Evolutionary conservation across 2,888 invertebrate species (phyloP), one percentile per base, ranked within the genome.

Genomic region (Trichopoda pennipes): DNA sequence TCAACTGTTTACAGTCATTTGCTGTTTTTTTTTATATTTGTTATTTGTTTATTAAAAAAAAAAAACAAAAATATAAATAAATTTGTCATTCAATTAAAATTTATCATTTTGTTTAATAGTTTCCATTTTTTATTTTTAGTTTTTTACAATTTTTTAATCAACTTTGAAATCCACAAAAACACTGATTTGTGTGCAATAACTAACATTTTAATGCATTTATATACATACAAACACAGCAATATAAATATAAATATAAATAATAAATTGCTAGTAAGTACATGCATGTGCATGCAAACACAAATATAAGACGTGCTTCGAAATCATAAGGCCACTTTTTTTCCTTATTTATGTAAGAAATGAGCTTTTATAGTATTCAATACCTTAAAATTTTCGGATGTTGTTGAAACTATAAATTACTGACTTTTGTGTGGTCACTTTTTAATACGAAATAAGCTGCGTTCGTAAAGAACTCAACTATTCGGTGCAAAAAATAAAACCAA

Each of bases 121-220:
- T 69, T 51, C 17, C 51, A 38, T 28, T 51, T 58, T 51, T 66
- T 35, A 23, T 49, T 68, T 49, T 68, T 28, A 53, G 8, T 51
- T 61, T 19, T 53, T 42, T 60, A 42, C 42, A n/a, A n/a, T 44
- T 47, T 55, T 63, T 44, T 32, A 72, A 53, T 14, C 28, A 17
- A 63, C 42, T 61, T 38, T 51, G 6, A 70, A 70, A 70, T 28
- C 44, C 63, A 74, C 56, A 76, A 74, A 68, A 61, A 75, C 42
- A 64, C 63, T 80, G 69, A 80, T 70, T 75, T 70, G 80, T 69
- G 69, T 79, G 79, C 72, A 79, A 79, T 73, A 68, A 73, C 60
- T 55, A 38, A 75, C 32, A 69, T 53, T 76, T 58, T 56, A 70
- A 76, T 80, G 80, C 80, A 80, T 76, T 80, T 80, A 70, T 75